Evolutionary conservation across 2,113 vertebrate species (phyloP).

Genomic region (Triplophysa rosa): DNA sequence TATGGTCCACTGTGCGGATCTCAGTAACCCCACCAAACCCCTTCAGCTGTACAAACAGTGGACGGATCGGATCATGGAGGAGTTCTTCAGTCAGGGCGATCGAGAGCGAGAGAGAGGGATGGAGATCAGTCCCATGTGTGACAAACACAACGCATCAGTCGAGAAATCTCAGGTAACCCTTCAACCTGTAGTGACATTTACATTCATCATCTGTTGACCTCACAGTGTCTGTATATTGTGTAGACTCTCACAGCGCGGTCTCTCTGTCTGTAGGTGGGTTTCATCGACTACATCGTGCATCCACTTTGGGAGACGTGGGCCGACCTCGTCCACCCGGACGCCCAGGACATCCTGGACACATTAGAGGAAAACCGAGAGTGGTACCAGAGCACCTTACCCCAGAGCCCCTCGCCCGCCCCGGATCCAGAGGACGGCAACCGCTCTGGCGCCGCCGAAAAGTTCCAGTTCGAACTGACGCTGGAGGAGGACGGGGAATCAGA

Average conservation of each 20-base stretch:
- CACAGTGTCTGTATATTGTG: no score
- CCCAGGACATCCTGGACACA: conserved; percentile 86
- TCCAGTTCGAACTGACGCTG: conserved; percentile 87
- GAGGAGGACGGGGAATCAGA: conserved; percentile 85
- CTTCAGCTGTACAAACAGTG: conserved; percentile 85
- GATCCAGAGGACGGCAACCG: conserved; percentile 76
- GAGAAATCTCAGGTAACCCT: conserved; percentile 85
- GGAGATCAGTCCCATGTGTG: conserved; percentile 91
- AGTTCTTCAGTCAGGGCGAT: conserved; percentile 87
- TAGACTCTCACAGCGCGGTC: neutral
- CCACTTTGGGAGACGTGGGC: conserved; percentile 90
- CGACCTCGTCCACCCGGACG: conserved; percentile 86
- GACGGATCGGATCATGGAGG: conserved; percentile 89
- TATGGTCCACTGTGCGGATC: conserved; percentile 89
- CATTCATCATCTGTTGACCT: no score
- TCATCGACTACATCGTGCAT: conserved; percentile 90
- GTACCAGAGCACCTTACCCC: conserved; percentile 92
- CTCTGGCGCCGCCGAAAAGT: conserved; percentile 80
- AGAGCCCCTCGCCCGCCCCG: conserved; percentile 83
- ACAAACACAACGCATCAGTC: conserved; percentile 88
- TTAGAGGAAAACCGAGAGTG: conserved; percentile 89
- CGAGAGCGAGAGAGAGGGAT: conserved; percentile 85
- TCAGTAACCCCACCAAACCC: conserved; percentile 87
- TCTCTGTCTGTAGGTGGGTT: conserved; percentile 78
- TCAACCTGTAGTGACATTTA: neutral